Evolutionary conservation across 1,140 invertebrate species (phyloP).

Genomic region (Drosophila chauvacae): DNA sequence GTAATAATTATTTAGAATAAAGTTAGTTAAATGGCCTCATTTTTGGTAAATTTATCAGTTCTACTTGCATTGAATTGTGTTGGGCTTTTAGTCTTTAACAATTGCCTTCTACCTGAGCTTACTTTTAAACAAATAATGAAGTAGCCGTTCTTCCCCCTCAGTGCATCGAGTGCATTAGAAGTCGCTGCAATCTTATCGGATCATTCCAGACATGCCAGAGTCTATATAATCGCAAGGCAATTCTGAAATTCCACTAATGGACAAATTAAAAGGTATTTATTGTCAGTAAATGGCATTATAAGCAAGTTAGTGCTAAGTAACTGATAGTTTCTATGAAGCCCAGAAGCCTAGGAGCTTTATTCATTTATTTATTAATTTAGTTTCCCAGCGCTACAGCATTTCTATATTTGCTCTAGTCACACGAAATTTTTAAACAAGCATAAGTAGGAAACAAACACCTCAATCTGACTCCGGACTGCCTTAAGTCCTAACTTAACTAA

Average conservation of each 20-base stretch:
- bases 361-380: too few relatives aligned
- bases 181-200: constrained; percentile 15
- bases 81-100: background rate
- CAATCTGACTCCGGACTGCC: too few relatives aligned
- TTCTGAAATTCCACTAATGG: background rate
- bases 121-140: background rate
- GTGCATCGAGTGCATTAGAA: background rate
- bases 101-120: background rate
- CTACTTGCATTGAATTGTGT: background rate
- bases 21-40: too few relatives aligned
- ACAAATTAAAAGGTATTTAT: constrained; percentile 13
- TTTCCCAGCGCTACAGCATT: too few relatives aligned
- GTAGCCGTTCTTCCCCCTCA: background rate
- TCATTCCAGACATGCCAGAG: constrained; percentile 2
- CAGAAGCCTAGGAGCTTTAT: too few relatives aligned
- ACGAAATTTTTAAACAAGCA: too few relatives aligned
- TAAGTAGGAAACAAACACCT: too few relatives aligned
- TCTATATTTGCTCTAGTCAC: too few relatives aligned
- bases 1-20: too few relatives aligned
- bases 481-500: too few relatives aligned
- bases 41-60: background rate
- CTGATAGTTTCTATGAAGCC: background rate
- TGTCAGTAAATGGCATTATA: background rate
- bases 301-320: background rate
- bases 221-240: background rate